A percentile compares a stretch with the other conserved stretches of the same genome.
These are phyloP conservation scores for Pristionchus arcanus DNA, from an alignment of 2,888 invertebrate genomes.

Conservation along the genomic window DNA sequence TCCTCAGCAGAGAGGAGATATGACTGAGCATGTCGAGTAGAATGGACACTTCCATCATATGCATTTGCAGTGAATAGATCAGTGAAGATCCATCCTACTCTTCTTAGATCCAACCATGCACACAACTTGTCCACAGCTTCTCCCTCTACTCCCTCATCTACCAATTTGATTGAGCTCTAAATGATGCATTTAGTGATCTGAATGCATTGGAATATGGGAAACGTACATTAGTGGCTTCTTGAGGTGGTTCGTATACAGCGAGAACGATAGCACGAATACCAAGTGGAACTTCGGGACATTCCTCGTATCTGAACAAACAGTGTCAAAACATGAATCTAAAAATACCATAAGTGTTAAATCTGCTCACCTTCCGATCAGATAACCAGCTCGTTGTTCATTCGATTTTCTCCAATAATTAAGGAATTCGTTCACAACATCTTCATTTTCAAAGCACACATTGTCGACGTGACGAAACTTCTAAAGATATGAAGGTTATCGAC, in stretches of 20 bases:
- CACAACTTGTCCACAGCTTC: constrained; percentile 87
- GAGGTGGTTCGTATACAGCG: constrained; percentile 98
- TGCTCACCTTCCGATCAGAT: constrained; percentile 86
- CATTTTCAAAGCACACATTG: constrained; percentile 88
- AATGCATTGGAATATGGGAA: background rate
- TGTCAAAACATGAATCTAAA: background rate
- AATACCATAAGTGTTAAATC: background rate
- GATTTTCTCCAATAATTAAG: constrained; percentile 94
- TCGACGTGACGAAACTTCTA: constrained; percentile 77
- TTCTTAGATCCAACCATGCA: constrained; percentile 86
- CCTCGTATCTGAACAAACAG: constrained; percentile 86
- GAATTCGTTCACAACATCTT: constrained; percentile 94
- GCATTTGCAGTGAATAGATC: constrained; percentile 86
- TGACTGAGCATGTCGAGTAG: constrained; percentile 84
- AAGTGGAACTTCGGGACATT: constrained; percentile 92
- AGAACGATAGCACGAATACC: constrained; percentile 91
- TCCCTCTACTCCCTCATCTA: constrained; percentile 45
- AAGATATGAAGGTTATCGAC: background rate
- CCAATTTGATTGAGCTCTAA: constrained; percentile 39
- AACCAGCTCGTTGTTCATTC: constrained; percentile 94
- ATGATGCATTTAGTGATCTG: background rate
- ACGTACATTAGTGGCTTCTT: constrained; percentile 80
- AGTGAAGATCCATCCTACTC: constrained; percentile 98
- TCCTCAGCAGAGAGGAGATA: constrained; percentile 92
- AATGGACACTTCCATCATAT: constrained; percentile 87